These are phyloP conservation scores for Diplogasteroides magnus DNA, from an alignment of 1,140 invertebrate species.

Conservation along the genomic window DNA sequence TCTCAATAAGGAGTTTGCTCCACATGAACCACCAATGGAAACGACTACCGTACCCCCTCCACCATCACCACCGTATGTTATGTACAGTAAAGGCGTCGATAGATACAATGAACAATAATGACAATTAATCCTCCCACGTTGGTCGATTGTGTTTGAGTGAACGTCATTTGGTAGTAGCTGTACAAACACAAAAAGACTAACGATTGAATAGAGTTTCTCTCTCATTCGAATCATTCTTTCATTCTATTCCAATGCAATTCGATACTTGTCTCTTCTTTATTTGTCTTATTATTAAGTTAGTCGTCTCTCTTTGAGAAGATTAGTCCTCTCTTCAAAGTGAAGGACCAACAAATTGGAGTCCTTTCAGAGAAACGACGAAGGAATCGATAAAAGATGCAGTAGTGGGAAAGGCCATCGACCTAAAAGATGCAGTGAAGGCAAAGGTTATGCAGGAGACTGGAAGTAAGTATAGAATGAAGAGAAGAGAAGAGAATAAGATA, in stretches of 20 bases:
- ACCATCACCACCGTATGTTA: conserved; percentile 4
- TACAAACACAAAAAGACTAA: neutral
- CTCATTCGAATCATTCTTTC: neutral
- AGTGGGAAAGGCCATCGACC: conserved; percentile 41
- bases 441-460: conserved; percentile 47
- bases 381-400: conserved; percentile 40
- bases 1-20: conserved; percentile 21
- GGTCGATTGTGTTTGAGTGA: conserved; percentile 1
- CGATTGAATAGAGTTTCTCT: conserved; percentile 2
- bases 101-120: neutral
- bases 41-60: conserved; percentile 11
- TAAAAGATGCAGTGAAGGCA: conserved; percentile 45
- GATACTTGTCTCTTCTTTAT: neutral
- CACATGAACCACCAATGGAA: conserved; percentile 20
- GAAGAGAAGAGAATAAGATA: neutral
- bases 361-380: conserved; percentile 35
- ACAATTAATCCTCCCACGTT: conserved; percentile 3
- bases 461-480: conserved; percentile 35
- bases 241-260: neutral
- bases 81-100: conserved; percentile 9
- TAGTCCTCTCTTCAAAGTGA: neutral
- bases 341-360: neutral
- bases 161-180: neutral
- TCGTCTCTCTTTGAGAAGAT: neutral
- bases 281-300: neutral